Base-by-base conservation (phyloP, 2,797 vertebrate species). In the Brachyalestes nurse region DNA sequence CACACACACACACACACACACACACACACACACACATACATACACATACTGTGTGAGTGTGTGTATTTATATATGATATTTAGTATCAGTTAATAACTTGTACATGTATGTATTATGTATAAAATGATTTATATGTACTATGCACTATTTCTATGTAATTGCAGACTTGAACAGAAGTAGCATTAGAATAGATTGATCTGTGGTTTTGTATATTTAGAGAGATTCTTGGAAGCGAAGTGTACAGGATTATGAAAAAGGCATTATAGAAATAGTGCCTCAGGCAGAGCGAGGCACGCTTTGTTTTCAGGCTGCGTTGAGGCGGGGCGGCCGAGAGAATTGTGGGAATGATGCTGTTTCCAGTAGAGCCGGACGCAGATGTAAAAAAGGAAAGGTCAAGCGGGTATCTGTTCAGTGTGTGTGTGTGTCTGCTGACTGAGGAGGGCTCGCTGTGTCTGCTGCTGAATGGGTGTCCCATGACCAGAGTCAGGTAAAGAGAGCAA, bases 401-500 rank as follows among this genome's bases (percentile, higher is more conserved):
- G 34, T 65, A 75, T 67, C 25, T 66, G 47, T 80, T 75, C 8
- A 19, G 58, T 42, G 58, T 55, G n/a, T 34, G n/a, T 34, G 34
- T 70, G 28, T 73, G 62, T 80, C 64, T 80, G 77, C 61, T 62
- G 75, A 81, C 72, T 78, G 34, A 58, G 23, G 55, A 57, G 34
- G 49, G 19, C 21, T 28, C 23, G 38, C 70, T 57, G 23, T 80
- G 77, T 53, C 42, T 28, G 5, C 53, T 60, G 40, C 77, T 55
- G 62, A 85, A 81, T 71, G 1, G 57, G 77, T 40, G 81, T 84
- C 82, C n/a, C 75, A 78, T 88, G 84, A 86, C 79, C 64, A 75
- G 81, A 83, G 76, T 84, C 83, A 86, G 84, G 84, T 87, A 78
- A 80, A 80, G 45, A 40, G 38, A 65, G 67, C 42, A 49, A 76